Base-by-base conservation (phyloP, 2,797 vertebrate species). In the Rhadinocentrus ornatus region DNA sequence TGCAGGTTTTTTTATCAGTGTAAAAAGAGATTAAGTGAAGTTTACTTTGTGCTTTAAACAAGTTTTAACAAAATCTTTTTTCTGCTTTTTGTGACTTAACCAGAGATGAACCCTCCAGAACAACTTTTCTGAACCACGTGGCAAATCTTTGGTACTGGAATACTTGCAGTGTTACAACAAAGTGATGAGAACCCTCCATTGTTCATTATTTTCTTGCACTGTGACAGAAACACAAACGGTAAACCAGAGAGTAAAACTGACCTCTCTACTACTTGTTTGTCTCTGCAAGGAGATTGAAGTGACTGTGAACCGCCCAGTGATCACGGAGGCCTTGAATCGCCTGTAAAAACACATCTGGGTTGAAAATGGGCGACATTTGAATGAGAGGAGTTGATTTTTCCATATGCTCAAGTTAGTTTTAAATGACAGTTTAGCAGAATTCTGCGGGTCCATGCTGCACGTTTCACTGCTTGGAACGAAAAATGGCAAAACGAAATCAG, bases 231-330 rank as follows among this genome's bases (percentile, higher is more conserved):
- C 29, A 15, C 46, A 24, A 50, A 58, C 26, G 35, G 55, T 53
- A 50, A 72, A 62, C 46, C 53, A 18, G 48, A 58, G 64, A 68
- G 73, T 71, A 69, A 48, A 46, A 73, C 32, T 66, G 66, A 70
- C 68, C 58, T 72, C 48, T 65, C 66, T 63, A n/a, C 39, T 9
- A 27, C 26, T 27, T 15, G 16, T 66, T 32, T 8, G 0, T 1
- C 12, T 54, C 62, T 62, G 52, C 55, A 4, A 8, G 13, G 20
- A 61, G 62, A 61, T 78, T 67, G 54, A 44, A 39, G 35, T 34
- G 24, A 65, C 54, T 52, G 35, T 16, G 34, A 60, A 52, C 29
- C 35, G 6, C 53, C 16, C 56, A 29, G 37, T 3, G 44, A 56
- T 37, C 44, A 12, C 50, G 0, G 10, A 54, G 0, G 48, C 46